These are phyloP conservation scores for Thymelicus sylvestris DNA, from an alignment of 2,888 invertebrate genomes.

Conservation along the genomic window DNA sequence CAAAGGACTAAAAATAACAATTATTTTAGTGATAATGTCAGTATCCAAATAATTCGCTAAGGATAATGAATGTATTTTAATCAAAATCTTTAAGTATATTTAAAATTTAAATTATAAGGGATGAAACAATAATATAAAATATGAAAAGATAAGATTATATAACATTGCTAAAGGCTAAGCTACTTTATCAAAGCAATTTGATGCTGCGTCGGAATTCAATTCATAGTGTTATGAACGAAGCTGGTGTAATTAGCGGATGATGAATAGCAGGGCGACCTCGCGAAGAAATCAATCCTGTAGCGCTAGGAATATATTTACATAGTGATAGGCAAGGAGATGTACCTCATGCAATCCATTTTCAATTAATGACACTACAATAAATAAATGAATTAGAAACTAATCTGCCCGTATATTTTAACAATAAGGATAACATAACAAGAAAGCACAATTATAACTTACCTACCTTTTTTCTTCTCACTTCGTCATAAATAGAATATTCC, in stretches of 20 bases:
- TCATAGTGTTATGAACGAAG: constrained; percentile 21
- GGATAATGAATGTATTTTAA: too few species aligned
- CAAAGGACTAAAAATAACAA: too few species aligned
- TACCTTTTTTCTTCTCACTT: neutral
- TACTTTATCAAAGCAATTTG: constrained; percentile 30
- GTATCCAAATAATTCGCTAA: too few species aligned
- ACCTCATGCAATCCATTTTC: neutral
- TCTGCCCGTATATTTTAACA: too few species aligned
- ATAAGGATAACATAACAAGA: too few species aligned
- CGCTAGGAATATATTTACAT: neutral
- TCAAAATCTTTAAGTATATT: too few species aligned
- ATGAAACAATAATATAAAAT: too few species aligned
- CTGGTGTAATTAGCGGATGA: constrained; percentile 34
- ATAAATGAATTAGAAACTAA: too few species aligned
- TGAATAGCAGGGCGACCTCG: constrained; percentile 22
- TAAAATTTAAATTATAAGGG: too few species aligned
- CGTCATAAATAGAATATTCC: neutral
- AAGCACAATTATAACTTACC: too few species aligned
- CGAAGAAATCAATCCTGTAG: constrained; percentile 22
- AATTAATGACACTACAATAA: neutral
- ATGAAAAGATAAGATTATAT: neutral
- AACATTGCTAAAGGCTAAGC: neutral
- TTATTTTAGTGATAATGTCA: too few species aligned
- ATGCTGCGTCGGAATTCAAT: constrained; percentile 32
- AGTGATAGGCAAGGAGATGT: neutral